phyloP scores from a whole-genome alignment of 2,113 vertebrate genomes.

The Bujurquina vittata region DNA sequence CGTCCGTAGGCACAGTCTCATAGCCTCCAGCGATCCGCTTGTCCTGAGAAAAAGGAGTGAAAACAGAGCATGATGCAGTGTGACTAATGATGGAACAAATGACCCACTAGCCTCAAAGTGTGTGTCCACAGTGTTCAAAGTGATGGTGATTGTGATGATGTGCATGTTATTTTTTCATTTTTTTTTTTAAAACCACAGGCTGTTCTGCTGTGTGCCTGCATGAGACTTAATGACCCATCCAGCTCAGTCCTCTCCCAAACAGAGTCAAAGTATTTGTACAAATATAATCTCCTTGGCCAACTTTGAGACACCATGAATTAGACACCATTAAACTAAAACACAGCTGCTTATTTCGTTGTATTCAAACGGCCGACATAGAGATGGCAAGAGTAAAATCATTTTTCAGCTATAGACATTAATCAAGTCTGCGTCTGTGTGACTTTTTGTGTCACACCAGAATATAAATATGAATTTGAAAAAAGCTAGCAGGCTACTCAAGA shows the following conservation, averaged over 20 bases:
- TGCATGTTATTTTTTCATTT: background rate
- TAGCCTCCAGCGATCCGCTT: slow-evolving; percentile 95
- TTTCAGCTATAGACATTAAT: background rate
- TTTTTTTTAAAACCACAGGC: slow-evolving; percentile 40
- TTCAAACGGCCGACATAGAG: background rate
- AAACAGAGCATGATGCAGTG: background rate
- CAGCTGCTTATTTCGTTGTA: slow-evolving; percentile 7
- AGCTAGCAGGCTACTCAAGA: background rate
- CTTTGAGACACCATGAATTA: slow-evolving; percentile 31
- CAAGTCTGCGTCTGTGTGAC: background rate
- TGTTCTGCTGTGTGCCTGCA: slow-evolving; percentile 28
- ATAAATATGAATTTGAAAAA: background rate
- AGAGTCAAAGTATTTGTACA: slow-evolving; percentile 14
- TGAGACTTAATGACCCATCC: slow-evolving; percentile 54
- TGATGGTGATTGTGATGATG: slow-evolving; percentile 30
- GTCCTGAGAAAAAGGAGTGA: slow-evolving; percentile 80
- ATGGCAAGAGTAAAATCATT: background rate
- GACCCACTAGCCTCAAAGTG: slow-evolving; percentile 11
- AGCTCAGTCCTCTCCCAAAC: slow-evolving; percentile 21
- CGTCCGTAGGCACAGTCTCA: slow-evolving; percentile 96
- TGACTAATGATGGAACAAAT: slow-evolving; percentile 57
- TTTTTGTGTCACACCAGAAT: background rate
- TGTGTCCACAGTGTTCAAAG: slow-evolving; percentile 20
- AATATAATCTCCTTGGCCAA: slow-evolving; percentile 35
- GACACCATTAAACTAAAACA: slow-evolving; percentile 29